These are phyloP conservation scores for Cricetomys ansorgei DNA, from an alignment of 2,113 vertebrate genomes.

Conservation along the genomic window DNA sequence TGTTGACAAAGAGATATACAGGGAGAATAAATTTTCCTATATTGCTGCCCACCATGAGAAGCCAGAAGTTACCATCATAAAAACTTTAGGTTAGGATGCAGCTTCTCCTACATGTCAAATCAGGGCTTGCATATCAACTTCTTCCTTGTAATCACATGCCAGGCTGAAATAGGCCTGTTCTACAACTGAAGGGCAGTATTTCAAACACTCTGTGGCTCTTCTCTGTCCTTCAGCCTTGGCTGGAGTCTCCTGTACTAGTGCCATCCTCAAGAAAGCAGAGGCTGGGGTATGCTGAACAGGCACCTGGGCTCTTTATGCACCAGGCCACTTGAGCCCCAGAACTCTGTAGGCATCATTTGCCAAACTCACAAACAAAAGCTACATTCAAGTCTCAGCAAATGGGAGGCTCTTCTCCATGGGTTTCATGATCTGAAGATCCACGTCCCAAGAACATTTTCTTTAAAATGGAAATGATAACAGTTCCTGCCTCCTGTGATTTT, in stretches of 20 bases:
- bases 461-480: conserved; percentile 11
- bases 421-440: not conserved
- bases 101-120: not conserved
- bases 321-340: not conserved
- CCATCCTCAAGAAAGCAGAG: not conserved
- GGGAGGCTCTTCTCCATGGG: not conserved
- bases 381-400: not conserved
- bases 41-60: not conserved
- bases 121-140: not conserved
- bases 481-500: not conserved
- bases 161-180: not conserved
- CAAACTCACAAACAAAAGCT: not conserved
- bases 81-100: not conserved
- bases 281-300: not conserved
- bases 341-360: not conserved
- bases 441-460: not conserved
- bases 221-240: rapidly evolving
- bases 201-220: not conserved
- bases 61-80: not conserved
- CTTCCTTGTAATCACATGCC: not conserved
- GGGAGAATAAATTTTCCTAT: not conserved
- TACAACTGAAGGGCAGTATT: not conserved
- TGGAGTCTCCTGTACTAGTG: not conserved
- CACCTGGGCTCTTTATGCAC: not conserved
- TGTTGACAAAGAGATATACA: not conserved